Evolutionary conservation across 2,888 invertebrate species (phyloP).

Genomic region (Bruchidius siliquastri): DNA sequence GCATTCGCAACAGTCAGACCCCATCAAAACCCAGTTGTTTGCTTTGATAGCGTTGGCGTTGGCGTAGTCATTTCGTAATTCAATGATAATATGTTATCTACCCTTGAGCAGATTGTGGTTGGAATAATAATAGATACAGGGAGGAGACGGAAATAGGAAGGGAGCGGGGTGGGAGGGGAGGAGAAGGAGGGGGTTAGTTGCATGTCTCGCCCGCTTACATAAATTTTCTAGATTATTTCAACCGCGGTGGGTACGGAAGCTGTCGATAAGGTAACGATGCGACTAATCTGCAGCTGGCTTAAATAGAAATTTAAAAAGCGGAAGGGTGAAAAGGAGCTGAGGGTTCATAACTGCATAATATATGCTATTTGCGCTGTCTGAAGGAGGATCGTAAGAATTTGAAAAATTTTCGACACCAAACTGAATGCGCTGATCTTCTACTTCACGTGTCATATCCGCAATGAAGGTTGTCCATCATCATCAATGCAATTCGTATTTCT

Average conservation of each 20-base stretch:
- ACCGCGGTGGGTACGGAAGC: conserved; percentile 11
- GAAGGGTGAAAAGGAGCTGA: neutral
- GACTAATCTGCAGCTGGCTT: conserved; percentile 3
- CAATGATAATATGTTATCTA: conserved; percentile 43
- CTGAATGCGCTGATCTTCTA: too few relatives aligned
- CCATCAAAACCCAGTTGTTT: conserved; percentile 24
- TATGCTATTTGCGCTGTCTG: too few relatives aligned
- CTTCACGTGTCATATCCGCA: too few relatives aligned
- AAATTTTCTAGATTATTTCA: conserved; percentile 33
- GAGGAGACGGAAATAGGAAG: neutral
- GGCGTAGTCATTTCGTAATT: conserved; percentile 37
- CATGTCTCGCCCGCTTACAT: conserved; percentile 31
- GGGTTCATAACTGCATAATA: neutral
- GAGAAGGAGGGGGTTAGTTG: conserved; percentile 18
- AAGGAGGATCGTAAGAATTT: too few relatives aligned
- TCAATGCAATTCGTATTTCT: too few relatives aligned
- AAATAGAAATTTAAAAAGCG: neutral
- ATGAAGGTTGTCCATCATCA: too few relatives aligned
- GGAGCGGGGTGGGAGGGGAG: too few relatives aligned
- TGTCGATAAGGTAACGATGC: conserved; percentile 13
- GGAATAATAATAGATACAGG: conserved; percentile 33
- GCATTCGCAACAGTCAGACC: neutral
- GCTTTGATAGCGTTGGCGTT: conserved; percentile 26
- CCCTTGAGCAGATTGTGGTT: conserved; percentile 40
- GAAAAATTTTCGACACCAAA: too few relatives aligned